These are phyloP conservation scores for Ceriagrion tenellum DNA, from an alignment of 2,888 invertebrate species.

Conservation along the genomic window DNA sequence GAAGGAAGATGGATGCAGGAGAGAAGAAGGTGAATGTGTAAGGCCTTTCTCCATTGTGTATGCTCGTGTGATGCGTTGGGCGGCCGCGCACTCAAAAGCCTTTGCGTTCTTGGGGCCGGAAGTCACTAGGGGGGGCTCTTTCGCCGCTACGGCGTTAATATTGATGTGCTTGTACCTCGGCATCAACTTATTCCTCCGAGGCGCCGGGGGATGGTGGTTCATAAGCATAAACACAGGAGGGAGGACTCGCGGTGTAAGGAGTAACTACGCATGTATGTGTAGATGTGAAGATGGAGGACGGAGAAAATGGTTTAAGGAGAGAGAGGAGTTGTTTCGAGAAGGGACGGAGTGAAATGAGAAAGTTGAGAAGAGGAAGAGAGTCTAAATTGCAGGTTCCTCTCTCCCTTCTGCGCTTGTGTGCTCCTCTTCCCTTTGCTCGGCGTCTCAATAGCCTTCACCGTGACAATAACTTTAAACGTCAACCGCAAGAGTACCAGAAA, in stretches of 20 bases:
- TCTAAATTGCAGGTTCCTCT: not conserved
- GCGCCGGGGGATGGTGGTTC: constrained; percentile 48
- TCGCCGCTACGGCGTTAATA: constrained; percentile 46
- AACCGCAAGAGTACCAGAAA: not conserved
- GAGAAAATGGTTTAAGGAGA: not conserved
- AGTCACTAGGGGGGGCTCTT: constrained; percentile 24
- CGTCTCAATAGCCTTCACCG: not conserved
- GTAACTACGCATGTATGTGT: too few species aligned
- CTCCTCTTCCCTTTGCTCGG: too few species aligned
- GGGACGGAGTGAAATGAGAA: not conserved
- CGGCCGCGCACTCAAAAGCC: not conserved
- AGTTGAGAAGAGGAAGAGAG: not conserved
- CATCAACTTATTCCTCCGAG: constrained; percentile 37
- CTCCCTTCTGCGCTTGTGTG: too few species aligned
- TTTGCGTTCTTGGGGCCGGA: constrained; percentile 37
- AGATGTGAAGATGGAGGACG: not conserved
- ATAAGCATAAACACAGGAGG: constrained; percentile 57
- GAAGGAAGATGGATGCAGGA: not conserved
- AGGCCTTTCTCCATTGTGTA: not conserved
- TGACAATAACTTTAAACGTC: not conserved
- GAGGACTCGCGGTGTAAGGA: not conserved
- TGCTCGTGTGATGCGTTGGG: not conserved
- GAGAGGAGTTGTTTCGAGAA: not conserved
- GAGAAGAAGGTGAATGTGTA: not conserved
- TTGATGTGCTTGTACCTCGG: constrained; percentile 60